Base-by-base conservation (phyloP, 2,888 invertebrate genomes). In the Drosophila lutescens region DNA sequence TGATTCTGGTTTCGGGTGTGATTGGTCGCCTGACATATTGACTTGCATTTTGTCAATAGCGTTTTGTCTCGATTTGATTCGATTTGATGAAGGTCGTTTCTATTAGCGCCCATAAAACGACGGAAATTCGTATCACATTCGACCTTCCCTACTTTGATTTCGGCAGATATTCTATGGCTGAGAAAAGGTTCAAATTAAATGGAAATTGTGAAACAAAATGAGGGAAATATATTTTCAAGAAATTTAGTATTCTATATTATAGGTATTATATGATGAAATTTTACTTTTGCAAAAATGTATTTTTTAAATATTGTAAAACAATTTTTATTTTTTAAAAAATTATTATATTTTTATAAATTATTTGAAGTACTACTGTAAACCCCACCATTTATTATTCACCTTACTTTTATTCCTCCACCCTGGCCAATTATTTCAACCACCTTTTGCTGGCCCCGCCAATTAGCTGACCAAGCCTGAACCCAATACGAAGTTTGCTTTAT, bases 11-110 rank as follows among this genome's bases (percentile, higher is more conserved):
- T 66, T 57, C 26, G 58, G 55, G 69, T 66, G 86, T 70, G 84
- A 70, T 86, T 86, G 80, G 58, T 44, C 57, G 47, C 47, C 54
- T 65, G 82, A 76, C 85, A 84, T 43, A 77, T 79, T 87, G 89
- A 81, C 89, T 78, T 87, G 86, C 77, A 87, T 79, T 89, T 71
- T 81, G 74, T 88, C 81, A 88, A 75, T 75, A 55, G 60, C 87
- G 60, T 67, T 88, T 78, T 78, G 65, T 78, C 72, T 32, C 65
- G 57, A n/a, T 82, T 79, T 77, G 68, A 87, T 81, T 81, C 63
- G 63, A 78, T 70, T 77, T 87, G 84, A 89, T 74, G 86, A 89
- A 89, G 84, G 84, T 88, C 76, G 76, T 67, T 77, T 82, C 77
- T 55, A 69, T 84, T 85, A 74, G 73, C 49, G 57, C 38, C 53